Evolutionary conservation across 1,140 invertebrate species (phyloP).

Genomic region (Heliconius eleuchia): DNA sequence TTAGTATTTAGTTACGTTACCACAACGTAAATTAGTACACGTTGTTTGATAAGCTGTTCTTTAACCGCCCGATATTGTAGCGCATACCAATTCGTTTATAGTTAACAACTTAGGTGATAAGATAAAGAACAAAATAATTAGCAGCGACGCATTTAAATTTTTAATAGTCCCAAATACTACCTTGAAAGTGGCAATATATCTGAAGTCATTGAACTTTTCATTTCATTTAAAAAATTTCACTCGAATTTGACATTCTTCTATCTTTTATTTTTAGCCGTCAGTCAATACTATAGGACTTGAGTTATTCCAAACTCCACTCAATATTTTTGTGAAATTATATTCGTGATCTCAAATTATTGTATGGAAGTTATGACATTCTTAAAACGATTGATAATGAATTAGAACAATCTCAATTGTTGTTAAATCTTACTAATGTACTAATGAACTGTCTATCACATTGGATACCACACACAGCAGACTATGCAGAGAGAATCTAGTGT

Average conservation of each 20-base stretch:
- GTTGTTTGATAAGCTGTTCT: slow-evolving; percentile 11
- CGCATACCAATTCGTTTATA: slow-evolving; percentile 21
- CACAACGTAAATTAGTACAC: slow-evolving; percentile 9
- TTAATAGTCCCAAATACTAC: slow-evolving; percentile 7
- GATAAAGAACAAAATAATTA: slow-evolving; percentile 23
- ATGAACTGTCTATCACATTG: no score
- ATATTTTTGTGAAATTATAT: no score
- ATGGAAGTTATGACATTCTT: no score
- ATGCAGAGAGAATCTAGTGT: no score
- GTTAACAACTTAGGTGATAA: slow-evolving; percentile 19
- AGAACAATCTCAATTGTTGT: no score
- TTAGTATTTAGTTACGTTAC: neutral
- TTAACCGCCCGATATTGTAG: slow-evolving; percentile 16
- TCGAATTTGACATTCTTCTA: neutral
- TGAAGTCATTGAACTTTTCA: neutral
- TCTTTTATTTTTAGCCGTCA: neutral
- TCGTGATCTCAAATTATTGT: no score
- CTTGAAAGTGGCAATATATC: slow-evolving; percentile 8
- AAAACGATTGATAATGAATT: no score
- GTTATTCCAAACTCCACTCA: no score
- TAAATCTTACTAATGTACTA: no score
- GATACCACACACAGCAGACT: no score
- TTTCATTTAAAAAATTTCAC: neutral
- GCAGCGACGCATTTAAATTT: slow-evolving; percentile 11
- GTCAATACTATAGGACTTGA: neutral